Evolutionary conservation across 2,113 vertebrate genomes (phyloP), one percentile per base, ranked within the genome.

Genomic region (rabbit (Oryctolagus cuniculus)): DNA sequence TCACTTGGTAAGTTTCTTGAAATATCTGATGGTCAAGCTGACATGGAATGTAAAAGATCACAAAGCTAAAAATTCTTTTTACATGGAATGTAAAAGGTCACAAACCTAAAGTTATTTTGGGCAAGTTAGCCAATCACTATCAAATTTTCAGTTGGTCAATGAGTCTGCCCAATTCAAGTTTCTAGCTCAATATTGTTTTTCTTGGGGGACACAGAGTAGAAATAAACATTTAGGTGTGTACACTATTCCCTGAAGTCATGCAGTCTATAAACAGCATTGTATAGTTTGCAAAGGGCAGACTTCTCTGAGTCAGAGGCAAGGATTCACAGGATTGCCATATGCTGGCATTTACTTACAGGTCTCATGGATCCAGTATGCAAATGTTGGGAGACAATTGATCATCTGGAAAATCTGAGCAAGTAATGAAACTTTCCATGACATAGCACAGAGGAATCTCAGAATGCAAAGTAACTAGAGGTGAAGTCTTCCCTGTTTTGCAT

Each of bases 21-120:
- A 94, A 87, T 12, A 63, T 24, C 58, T 86, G 34, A 44, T 38
- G 44, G 44, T 44, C 44, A 44, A 44, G 44, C 7, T 44, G 44
- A 44, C 44, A 44, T 44, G 44, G 44, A 44, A 44, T 44, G 44
- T 44, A 44, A 44, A 44, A 44, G 44, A 44, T 44, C 44, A 44
- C 44, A 44, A 44, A 44, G 44, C 44, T 44, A 44, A 44, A 44
- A 44, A 44, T 44, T 44, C 44, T 6, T 44, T 44, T 44, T 44
- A 44, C 44, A 44, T 44, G 44, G 44, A 44, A 44, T 44, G 44
- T 44, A 44, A 44, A 44, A 44, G 44, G 44, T 44, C 75, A 24
- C 3, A 34, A 87, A 95, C 82, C 79, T 51, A 36, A 16, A 77
- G 25, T 36, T 49, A 55, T 81, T 96, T 86, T 72, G 15, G 90